Evolutionary conservation across 2,797 vertebrate species (phyloP).

Genomic region (Fundulus diaphanus): DNA sequence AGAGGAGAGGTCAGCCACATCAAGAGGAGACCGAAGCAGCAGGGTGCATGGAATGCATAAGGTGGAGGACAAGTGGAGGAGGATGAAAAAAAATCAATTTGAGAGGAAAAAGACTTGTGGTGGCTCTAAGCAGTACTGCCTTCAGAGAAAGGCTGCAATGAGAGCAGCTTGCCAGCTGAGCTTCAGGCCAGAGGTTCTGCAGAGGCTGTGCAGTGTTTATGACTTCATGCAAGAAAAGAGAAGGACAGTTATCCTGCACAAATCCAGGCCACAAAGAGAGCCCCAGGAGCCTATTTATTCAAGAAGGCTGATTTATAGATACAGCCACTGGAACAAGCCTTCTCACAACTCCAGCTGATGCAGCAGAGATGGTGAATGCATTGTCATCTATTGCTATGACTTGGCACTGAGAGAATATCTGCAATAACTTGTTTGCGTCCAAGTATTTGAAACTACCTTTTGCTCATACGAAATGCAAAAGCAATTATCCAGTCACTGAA

Average conservation of each 20-base stretch:
- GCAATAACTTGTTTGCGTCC: background rate
- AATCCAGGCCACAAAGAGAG: too few species aligned
- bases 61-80: slow-evolving; percentile 2
- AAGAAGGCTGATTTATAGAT: background rate
- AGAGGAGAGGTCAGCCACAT: background rate
- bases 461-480: background rate
- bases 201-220: background rate
- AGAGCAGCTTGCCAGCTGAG: background rate
- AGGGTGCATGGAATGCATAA: slow-evolving; percentile 1
- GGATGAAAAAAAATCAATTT: slow-evolving; percentile 1
- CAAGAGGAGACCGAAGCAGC: slow-evolving; percentile 1
- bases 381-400: background rate
- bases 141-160: slow-evolving; percentile 1
- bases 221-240: background rate
- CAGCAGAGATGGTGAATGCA: background rate
- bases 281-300: background rate
- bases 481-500: background rate
- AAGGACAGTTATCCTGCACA: too few species aligned
- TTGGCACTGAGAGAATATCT: background rate
- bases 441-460: background rate
- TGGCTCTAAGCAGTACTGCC: background rate
- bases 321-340: background rate
- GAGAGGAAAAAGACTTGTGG: background rate
- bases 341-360: background rate
- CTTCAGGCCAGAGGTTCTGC: background rate